Percentiles rank a stretch among this genome's conserved stretches.
phyloP scores from a whole-genome alignment of 92 coral and sea anemone species.

The Porites lobata region DNA sequence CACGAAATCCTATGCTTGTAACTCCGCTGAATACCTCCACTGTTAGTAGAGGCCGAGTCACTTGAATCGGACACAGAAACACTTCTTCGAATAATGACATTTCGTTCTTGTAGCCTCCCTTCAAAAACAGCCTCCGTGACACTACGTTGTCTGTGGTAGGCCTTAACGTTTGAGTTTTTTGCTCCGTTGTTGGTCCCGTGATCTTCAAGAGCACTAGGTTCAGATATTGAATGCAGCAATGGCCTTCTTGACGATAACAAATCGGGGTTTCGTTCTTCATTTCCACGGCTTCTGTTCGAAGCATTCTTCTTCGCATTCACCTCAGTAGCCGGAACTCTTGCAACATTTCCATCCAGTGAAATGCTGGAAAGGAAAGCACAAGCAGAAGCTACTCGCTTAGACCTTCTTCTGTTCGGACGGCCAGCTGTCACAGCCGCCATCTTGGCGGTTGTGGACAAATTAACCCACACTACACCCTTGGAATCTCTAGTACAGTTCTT shows the following conservation, averaged over 20 bases:
- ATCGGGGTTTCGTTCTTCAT: constrained; percentile 29
- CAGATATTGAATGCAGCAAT: constrained; percentile 85
- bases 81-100: constrained; percentile 59
- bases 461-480: background rate
- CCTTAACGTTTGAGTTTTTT: constrained; percentile 9
- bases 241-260: constrained; percentile 57
- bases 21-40: constrained; percentile 39
- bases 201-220: constrained; percentile 66
- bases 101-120: constrained; percentile 22
- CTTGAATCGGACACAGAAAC: constrained; percentile 77
- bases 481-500: too few species aligned
- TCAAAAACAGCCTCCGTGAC: constrained; percentile 26
- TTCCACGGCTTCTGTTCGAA: constrained; percentile 34
- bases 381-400: constrained; percentile 91
- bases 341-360: constrained; percentile 92
- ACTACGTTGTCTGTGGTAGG: constrained; percentile 15
- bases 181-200: constrained; percentile 16
- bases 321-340: constrained; percentile 35
- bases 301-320: constrained; percentile 19
- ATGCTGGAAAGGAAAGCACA: constrained; percentile 93
- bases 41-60: constrained; percentile 31
- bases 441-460: constrained; percentile 69
- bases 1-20: constrained; percentile 65
- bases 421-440: constrained; percentile 85
- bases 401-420: constrained; percentile 81